A percentile compares a stretch with the other conserved stretches of the same genome.
These are phyloP conservation scores for Drosophila equinoxialis DNA, from an alignment of 1,140 invertebrate species.

Conservation along the genomic window DNA sequence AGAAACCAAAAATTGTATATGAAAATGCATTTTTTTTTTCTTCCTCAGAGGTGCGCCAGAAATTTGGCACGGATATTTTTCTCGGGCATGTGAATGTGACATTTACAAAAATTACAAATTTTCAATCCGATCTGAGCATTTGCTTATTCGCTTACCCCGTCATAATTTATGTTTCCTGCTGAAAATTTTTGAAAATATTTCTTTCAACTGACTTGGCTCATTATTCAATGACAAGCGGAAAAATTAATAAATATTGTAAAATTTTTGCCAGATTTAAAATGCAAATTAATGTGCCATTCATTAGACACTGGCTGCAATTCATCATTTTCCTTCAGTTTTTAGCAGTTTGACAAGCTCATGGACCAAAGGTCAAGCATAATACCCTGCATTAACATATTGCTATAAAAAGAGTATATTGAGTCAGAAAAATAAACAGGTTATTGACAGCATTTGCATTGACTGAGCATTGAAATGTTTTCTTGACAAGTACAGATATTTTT, in stretches of 20 bases:
- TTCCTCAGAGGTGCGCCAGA: slow-evolving; percentile 39
- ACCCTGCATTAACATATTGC: background rate
- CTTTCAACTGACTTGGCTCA: slow-evolving; percentile 39
- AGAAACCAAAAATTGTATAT: slow-evolving; percentile 33
- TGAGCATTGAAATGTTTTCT: too few relatives aligned
- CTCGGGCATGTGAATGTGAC: slow-evolving; percentile 56
- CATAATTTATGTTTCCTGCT: slow-evolving; percentile 61
- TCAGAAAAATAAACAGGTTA: background rate
- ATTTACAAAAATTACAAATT: slow-evolving; percentile 57
- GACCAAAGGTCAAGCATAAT: slow-evolving; percentile 42
- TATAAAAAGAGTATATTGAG: slow-evolving; percentile 11
- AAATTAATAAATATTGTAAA: slow-evolving; percentile 16
- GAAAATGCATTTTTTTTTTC: slow-evolving; percentile 39
- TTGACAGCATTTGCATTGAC: too few relatives aligned
- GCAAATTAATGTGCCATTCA: slow-evolving; percentile 73
- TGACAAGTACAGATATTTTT: too few relatives aligned
- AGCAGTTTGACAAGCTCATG: slow-evolving; percentile 52
- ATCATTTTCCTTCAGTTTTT: slow-evolving; percentile 40
- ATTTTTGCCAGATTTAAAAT: slow-evolving; percentile 50
- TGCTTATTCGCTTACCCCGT: background rate
- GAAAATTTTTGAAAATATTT: slow-evolving; percentile 12
- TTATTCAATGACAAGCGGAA: slow-evolving; percentile 59
- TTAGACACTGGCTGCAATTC: slow-evolving; percentile 49
- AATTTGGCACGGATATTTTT: slow-evolving; percentile 48
- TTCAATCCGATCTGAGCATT: slow-evolving; percentile 35